phyloP scores from a whole-genome alignment of 2,888 invertebrate species.

The Pollenia griseotomentosa region DNA sequence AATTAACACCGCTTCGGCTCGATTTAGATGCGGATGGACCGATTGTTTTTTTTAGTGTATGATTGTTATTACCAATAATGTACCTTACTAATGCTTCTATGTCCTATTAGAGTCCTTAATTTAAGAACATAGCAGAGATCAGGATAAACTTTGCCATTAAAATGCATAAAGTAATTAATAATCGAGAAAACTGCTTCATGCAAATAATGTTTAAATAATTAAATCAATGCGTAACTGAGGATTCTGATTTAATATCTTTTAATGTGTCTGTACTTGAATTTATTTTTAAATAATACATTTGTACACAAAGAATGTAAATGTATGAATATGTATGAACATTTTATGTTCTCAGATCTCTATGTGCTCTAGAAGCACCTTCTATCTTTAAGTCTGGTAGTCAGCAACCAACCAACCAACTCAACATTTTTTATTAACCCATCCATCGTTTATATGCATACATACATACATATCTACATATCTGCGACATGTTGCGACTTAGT shows the following conservation, averaged over 20 bases:
- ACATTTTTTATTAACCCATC: slow-evolving; percentile 30
- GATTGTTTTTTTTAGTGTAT: too few relatives aligned
- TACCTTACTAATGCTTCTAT: too few relatives aligned
- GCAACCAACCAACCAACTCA: not conserved
- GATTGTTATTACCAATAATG: too few relatives aligned
- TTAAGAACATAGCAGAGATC: too few relatives aligned
- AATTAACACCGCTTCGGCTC: too few relatives aligned
- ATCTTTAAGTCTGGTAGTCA: slow-evolving; percentile 11
- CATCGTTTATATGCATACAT: slow-evolving; percentile 5
- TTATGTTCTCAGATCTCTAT: not conserved
- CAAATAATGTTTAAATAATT: slow-evolving; percentile 20
- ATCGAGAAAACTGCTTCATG: not conserved
- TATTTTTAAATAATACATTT: not conserved
- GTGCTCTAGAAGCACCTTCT: slow-evolving; percentile 10
- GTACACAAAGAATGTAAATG: not conserved
- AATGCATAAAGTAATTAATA: not conserved
- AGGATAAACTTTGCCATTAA: not conserved
- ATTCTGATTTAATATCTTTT: not conserved
- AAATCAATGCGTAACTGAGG: slow-evolving; percentile 36
- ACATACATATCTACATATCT: not conserved
- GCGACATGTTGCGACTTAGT: slow-evolving; percentile 52
- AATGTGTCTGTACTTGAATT: not conserved
- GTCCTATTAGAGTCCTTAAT: too few relatives aligned
- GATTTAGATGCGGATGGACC: too few relatives aligned
- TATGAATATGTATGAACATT: not conserved